Evolutionary conservation across 2,797 vertebrate species (phyloP).

Genomic region (Acridotheres tristis): DNA sequence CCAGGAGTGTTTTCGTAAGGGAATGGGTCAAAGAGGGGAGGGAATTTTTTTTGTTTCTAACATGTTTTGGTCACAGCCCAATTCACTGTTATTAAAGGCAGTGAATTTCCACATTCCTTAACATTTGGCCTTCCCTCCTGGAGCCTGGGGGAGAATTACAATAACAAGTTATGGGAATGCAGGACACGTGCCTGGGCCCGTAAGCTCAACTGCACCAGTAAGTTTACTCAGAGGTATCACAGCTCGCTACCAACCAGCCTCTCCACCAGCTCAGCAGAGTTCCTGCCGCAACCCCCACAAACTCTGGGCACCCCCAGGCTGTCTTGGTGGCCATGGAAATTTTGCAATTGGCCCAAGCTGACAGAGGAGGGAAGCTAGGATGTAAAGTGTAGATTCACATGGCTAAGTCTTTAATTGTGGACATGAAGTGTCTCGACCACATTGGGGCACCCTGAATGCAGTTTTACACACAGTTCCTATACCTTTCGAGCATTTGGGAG

Average conservation of each 20-base stretch:
- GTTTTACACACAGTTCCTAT: not conserved
- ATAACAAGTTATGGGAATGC: not conserved
- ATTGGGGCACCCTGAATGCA: rapidly evolving
- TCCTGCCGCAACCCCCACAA: rapidly evolving
- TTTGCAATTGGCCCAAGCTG: not conserved
- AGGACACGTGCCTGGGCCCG: not conserved
- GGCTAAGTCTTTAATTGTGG: rapidly evolving
- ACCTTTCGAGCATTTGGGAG: not conserved
- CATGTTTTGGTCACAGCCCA: not conserved
- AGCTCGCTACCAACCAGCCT: not conserved
- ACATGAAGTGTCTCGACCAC: rapidly evolving
- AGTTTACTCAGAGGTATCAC: not conserved
- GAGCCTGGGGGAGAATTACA: not conserved
- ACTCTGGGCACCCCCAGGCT: not conserved
- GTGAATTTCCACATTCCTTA: not conserved
- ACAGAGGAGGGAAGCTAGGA: not conserved
- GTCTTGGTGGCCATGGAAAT: not conserved
- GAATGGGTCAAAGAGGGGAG: not conserved
- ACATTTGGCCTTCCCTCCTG: not conserved
- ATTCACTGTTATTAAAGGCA: not conserved
- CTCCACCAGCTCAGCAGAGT: rapidly evolving
- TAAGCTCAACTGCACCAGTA: not conserved
- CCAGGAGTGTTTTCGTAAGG: not conserved
- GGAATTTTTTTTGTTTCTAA: not conserved
- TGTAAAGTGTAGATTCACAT: not conserved